Base-by-base conservation (phyloP, 2,113 vertebrate genomes). In the Albula goreensis region DNA sequence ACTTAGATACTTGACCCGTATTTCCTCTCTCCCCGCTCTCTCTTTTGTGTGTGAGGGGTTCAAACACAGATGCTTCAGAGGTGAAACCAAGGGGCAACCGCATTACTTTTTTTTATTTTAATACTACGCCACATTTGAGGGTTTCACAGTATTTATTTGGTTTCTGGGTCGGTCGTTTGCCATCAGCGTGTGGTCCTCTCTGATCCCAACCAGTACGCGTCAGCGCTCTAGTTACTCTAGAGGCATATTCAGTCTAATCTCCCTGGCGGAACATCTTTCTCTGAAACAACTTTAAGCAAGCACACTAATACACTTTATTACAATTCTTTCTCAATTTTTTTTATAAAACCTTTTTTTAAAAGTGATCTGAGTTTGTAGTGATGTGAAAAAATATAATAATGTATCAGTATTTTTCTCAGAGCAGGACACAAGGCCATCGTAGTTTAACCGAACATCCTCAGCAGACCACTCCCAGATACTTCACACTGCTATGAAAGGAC, bases 71-170 rank as follows among this genome's bases (percentile, higher is more conserved):
- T 83, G 63, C 56, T 80, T 82, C 52, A 48, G 83, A 83, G 84
- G 50, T 82, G 53, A 88, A 90, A 86, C 82, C 70, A 50, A 86
- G 83, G 53, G 51, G 82, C 88, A 80, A 86, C 86, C 88, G 85
- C 88, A 81, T 83, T 60, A 83, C 15, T 48, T 63, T 2, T 57
- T 63, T 66, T 50, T 41, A 41, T 81, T 84, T 88, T 63, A 81
- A 86, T 81, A 85, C 70, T 2, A 70, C 82, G 88, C 63, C 83
- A 88, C 88, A 81, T 52, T 78, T 85, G 57, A 87, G 51, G 51
- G 19, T 85, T 84, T 25, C 25, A 80, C 85, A 48, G 57, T 85
- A 85, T 87, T 90, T 85, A 81, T 17, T 83, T 83, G 89, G 51
- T 31, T 50, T 41, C 66, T 48, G 51, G 17, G 74, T 79, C 31